phyloP scores from a whole-genome alignment of 2,113 vertebrate species.

The Danionella cerebrum region DNA sequence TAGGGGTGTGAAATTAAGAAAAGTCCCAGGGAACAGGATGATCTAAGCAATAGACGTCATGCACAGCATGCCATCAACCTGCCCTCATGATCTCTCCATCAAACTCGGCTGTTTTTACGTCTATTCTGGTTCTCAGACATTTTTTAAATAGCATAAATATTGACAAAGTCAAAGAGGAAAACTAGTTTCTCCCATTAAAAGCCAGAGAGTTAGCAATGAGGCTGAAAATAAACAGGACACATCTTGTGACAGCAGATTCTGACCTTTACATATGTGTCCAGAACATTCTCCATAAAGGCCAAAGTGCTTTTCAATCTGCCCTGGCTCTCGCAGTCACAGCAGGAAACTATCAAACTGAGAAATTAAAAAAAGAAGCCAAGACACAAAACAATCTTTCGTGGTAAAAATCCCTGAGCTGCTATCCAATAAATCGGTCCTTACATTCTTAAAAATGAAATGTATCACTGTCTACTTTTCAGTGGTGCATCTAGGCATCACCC shows the following conservation, averaged over 20 bases:
- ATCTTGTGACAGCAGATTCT: slow-evolving; percentile 1
- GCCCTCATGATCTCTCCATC: neutral
- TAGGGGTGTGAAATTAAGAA: neutral
- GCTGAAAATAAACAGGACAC: neutral
- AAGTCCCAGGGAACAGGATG: neutral
- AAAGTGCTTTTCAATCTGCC: slow-evolving; percentile 6
- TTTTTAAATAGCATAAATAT: neutral
- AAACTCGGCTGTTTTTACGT: neutral
- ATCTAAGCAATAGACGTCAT: neutral
- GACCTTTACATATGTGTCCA: neutral
- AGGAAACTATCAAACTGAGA: no score
- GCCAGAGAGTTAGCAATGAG: neutral
- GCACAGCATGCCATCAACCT: neutral
- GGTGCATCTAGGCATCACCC: no score
- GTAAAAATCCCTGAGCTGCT: no score
- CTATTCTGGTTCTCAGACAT: neutral
- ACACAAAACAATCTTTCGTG: no score
- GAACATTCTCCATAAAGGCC: slow-evolving; percentile 44
- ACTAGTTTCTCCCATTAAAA: neutral
- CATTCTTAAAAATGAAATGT: no score
- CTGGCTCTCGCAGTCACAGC: neutral
- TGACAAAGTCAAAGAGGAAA: neutral
- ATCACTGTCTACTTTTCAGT: no score
- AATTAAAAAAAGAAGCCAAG: no score
- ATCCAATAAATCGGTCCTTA: no score